Evolutionary conservation across 1,140 invertebrate species (phyloP), one percentile per base, ranked within the genome.

Genomic region (Ericerus pela): DNA sequence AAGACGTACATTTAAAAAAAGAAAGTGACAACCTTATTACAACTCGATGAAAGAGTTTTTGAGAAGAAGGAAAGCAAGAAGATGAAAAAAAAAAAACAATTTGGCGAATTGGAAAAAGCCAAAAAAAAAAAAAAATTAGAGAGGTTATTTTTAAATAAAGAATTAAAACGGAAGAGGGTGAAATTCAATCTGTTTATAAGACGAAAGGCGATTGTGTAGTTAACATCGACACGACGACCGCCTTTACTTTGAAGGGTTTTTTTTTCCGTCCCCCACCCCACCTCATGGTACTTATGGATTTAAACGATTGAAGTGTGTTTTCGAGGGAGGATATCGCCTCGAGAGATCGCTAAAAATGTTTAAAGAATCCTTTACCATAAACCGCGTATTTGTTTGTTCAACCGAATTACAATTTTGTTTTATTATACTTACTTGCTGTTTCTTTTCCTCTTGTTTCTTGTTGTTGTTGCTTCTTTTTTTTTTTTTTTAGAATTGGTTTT

Each of bases 161-260:
- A 47, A 47, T 33, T 33, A 33, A n/a, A 33, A 8, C 41, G 41
- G 14, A 24, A 22, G 41, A 47, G 41, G 41, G 41, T 47, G 41
- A 47, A 47, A 47, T 47, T 47, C 41, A 24, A 24, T 47, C 16
- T 47, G 41, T 47, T 47, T 47, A 47, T 47, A 47, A 47, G 41
- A 47, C 26, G 20, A n/a, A 47, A 47, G 41, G 41, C 41, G 41
- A 47, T 22, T 47, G 16, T n/a, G n/a, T 47, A 47, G 41, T 47
- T 47, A 47, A 47, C 41, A 47, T 47, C 41, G 41, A 47, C 41
- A 47, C 41, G 20, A 47, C 41, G 20, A 24, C 26, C 26, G 10
- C 26, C 20, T 47, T 18, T 47, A 47, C 26, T 47, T 47, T 22
- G n/a, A n/a, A 47, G 41, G 41, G 41, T 20, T 47, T 47, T 47